Conservation (phyloP, 2,113 vertebrate genomes). For the Gulo gulo region DNA sequence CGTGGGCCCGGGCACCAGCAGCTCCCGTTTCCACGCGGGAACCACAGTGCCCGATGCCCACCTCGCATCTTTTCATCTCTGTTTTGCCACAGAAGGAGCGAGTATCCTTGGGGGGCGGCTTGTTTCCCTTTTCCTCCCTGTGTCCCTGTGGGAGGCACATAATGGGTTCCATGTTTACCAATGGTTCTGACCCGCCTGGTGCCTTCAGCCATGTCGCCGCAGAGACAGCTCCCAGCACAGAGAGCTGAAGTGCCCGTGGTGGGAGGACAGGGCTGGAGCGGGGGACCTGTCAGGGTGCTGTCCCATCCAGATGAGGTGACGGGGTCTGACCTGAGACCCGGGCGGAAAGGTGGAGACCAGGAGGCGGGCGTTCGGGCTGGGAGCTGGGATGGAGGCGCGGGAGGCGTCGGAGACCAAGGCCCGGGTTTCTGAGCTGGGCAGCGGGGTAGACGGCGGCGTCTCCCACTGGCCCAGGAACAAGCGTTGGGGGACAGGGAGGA, state of each 20-base stretch:
- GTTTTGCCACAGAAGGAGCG: constrained; percentile 93
- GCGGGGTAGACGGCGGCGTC: neutral
- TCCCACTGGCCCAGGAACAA: constrained; percentile 42
- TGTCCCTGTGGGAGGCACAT: constrained; percentile 93
- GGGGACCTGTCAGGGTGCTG: neutral
- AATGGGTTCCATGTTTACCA: constrained; percentile 94
- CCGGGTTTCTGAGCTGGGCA: neutral
- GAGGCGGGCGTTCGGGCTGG: neutral
- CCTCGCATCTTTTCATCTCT: too few relatives aligned
- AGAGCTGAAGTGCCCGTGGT: neutral
- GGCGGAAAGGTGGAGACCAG: neutral
- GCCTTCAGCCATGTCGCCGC: constrained; percentile 85
- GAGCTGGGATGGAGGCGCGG: neutral
- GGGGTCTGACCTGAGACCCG: constrained; percentile 67
- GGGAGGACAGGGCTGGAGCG: neutral
- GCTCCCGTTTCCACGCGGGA: neutral
- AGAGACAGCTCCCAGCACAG: neutral
- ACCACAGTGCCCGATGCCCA: neutral
- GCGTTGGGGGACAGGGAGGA: too few relatives aligned
- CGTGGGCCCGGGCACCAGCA: neutral
- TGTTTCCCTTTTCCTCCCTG: constrained; percentile 96
- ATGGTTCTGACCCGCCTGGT: constrained; percentile 96
- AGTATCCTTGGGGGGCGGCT: constrained; percentile 93
- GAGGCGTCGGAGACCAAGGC: neutral
- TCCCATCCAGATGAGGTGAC: neutral